Percentiles rank a stretch among this genome's conserved stretches.
Evolutionary conservation across 2,888 invertebrate genomes (phyloP).

Genomic region (Drosophila kokeensis): DNA sequence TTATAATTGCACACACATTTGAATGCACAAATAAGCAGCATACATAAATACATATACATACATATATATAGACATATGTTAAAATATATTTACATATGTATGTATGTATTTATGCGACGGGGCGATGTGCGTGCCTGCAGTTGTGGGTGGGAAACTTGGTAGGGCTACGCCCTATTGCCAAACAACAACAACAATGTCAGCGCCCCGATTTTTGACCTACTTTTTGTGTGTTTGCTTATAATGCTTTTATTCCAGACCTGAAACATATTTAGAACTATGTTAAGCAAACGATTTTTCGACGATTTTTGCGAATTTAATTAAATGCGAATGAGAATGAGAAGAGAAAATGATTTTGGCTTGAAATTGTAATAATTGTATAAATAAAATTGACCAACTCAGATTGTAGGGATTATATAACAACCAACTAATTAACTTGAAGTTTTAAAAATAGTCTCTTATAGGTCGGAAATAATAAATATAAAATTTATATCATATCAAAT

Average conservation of each 20-base stretch:
- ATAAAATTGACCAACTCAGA: neutral
- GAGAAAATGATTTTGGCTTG: neutral
- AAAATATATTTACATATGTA: neutral
- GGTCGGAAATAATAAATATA: neutral
- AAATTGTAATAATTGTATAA: neutral
- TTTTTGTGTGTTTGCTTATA: constrained; percentile 62
- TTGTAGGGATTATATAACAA: neutral
- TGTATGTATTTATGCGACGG: constrained; percentile 1
- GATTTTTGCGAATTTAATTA: constrained; percentile 13
- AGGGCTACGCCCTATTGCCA: constrained; percentile 24
- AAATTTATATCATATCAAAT: neutral
- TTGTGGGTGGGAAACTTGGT: constrained; percentile 30
- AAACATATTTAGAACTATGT: constrained; percentile 30
- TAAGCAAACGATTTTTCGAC: constrained; percentile 3
- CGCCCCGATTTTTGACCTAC: constrained; percentile 71
- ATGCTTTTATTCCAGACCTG: constrained; percentile 34
- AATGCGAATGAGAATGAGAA: neutral
- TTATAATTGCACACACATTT: constrained; percentile 28
- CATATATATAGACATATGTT: constrained; percentile 6
- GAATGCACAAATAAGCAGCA: constrained; percentile 5
- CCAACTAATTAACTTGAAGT: no score
- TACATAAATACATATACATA: constrained; percentile 13
- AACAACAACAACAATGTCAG: constrained; percentile 51
- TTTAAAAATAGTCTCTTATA: neutral
- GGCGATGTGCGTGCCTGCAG: constrained; percentile 61